Base-by-base conservation (phyloP, 2,888 invertebrate genomes). In the Drosophila fungiperda region DNA sequence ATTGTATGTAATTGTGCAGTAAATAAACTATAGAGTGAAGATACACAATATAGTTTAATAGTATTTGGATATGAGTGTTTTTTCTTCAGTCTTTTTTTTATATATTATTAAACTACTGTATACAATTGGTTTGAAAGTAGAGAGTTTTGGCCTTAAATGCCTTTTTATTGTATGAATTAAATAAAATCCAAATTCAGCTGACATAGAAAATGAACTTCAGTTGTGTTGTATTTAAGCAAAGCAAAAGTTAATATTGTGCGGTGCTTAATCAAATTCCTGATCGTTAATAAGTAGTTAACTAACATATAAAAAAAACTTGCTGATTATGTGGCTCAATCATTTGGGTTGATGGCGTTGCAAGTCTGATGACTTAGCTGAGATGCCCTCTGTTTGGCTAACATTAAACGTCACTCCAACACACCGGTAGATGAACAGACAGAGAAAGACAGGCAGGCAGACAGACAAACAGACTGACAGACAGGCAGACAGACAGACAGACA, bases 391-490 rank as follows among this genome's bases (percentile, higher is more conserved):
- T 9, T 33, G 36, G 49, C 38, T 49, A 57, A 20, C 60, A 42
- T 26, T 33, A 69, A 40, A 54, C 71, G 70, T 69, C 60, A 70
- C 40, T 71, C 45, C 45, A 60, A 57, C 72, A 61, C 61, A 55
- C 53, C 53, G 53, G 48, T 49, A 63, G 62, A 52, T 29, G 40
- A 38, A 55, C 55, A 38, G 45, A n/a, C 29, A 38, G n/a, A 49
- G 40, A 29, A 29, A n/a, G 40, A 9, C 4, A 40, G 35, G 48
- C 48, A 48, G 40, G 5, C 26, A n/a, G 40, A 9, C 1, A 40
- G 35, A 59, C 48, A 48, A 35, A 57, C 42, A 55, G 38, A 40
- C 26, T 11, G 29, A 32, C 3, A 36, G 33, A n/a, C 45, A n/a
- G 29, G 3, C 3, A 26, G 38, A 40, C 38, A 8, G 42, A 23